Evolutionary conservation across 2,113 vertebrate genomes (phyloP).

Genomic region (Ibidorhyncha struthersii): DNA sequence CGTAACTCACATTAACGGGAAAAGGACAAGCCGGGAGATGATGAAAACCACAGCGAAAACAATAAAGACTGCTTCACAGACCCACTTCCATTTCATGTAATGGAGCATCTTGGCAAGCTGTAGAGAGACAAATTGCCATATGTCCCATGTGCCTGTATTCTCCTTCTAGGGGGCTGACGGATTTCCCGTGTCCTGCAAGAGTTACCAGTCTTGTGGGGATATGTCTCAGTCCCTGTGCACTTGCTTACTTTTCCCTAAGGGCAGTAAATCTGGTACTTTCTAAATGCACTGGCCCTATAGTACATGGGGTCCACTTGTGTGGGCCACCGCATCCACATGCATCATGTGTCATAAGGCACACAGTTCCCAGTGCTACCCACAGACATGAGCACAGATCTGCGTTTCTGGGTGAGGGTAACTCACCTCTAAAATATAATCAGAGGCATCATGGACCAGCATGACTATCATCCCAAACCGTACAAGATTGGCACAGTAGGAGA

Average conservation of each 20-base stretch:
- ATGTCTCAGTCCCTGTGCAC: background rate
- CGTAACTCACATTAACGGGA: slow-evolving; percentile 72
- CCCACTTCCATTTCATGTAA: slow-evolving; percentile 72
- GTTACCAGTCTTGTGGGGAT: background rate
- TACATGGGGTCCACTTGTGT: rapidly evolving
- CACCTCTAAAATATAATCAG: slow-evolving; percentile 84
- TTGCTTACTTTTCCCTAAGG: background rate
- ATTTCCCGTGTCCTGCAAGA: background rate
- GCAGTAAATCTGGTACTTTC: background rate
- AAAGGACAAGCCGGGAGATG: slow-evolving; percentile 77
- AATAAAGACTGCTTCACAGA: slow-evolving; percentile 75
- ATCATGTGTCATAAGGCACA: rapidly evolving
- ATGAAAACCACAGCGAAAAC: slow-evolving; percentile 79
- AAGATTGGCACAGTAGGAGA: slow-evolving; percentile 82
- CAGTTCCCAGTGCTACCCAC: background rate
- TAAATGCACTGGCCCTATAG: background rate
- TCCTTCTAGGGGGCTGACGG: background rate
- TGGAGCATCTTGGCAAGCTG: slow-evolving; percentile 83
- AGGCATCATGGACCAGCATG: slow-evolving; percentile 82
- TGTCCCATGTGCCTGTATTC: background rate
- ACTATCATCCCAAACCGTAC: slow-evolving; percentile 77
- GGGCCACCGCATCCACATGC: too few species aligned
- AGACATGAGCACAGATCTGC: background rate
- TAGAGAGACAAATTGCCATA: background rate
- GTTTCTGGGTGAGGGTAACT: background rate